These are phyloP conservation scores for Pyrochroa serraticornis DNA, from an alignment of 2,888 invertebrate species.

Conservation along the genomic window DNA sequence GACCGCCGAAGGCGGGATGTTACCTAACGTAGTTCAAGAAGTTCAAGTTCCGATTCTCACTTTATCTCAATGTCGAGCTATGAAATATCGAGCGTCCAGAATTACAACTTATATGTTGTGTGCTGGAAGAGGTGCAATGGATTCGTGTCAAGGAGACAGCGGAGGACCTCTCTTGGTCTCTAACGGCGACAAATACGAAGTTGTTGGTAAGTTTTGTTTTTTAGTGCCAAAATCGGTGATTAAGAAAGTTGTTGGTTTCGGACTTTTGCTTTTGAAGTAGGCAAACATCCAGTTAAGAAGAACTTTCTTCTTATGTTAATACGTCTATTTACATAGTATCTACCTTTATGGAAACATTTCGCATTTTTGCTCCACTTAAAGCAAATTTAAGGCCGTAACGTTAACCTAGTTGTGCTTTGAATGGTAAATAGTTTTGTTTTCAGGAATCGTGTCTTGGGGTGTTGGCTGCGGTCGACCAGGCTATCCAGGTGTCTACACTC, in stretches of 20 bases:
- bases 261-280: not conserved
- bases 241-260: not conserved
- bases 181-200: slow-evolving; percentile 77
- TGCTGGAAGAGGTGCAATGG: slow-evolving; percentile 79
- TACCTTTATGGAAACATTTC: not conserved
- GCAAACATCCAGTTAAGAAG: slow-evolving; percentile 4
- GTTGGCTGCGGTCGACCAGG: slow-evolving; percentile 78
- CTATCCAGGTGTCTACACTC: slow-evolving; percentile 77
- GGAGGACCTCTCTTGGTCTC: slow-evolving; percentile 82
- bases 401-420: too few relatives aligned
- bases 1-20: slow-evolving; percentile 79
- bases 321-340: not conserved
- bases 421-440: slow-evolving; percentile 39
- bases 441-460: slow-evolving; percentile 87
- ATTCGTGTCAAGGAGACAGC: slow-evolving; percentile 89
- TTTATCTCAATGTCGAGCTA: slow-evolving; percentile 76
- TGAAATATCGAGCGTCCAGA: slow-evolving; percentile 82
- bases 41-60: slow-evolving; percentile 85
- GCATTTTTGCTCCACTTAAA: slow-evolving; percentile 4
- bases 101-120: slow-evolving; percentile 87
- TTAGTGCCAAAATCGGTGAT: not conserved
- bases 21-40: slow-evolving; percentile 81
- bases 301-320: slow-evolving; percentile 1
- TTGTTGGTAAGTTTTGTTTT: slow-evolving; percentile 72
- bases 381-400: too few relatives aligned